Evolutionary conservation across 2,113 vertebrate genomes (phyloP).

Genomic region (Leptobrachium leishanense): DNA sequence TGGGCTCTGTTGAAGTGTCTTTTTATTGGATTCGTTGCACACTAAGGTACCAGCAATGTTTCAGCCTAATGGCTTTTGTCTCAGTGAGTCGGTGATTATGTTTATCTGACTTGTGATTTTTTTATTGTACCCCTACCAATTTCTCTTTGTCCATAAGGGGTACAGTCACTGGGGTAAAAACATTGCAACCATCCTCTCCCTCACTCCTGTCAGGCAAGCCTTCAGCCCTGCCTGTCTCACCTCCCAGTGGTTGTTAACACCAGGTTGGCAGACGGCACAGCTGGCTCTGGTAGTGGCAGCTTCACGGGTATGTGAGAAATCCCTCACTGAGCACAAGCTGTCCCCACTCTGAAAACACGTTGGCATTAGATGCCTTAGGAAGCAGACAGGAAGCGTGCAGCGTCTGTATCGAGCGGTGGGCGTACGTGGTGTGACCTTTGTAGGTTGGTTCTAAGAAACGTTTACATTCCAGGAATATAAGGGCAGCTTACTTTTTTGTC

Average conservation of each 20-base stretch:
- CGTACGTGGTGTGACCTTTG: background rate
- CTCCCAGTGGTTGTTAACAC: constrained; percentile 11
- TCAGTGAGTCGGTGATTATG: too few species aligned
- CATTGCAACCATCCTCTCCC: background rate
- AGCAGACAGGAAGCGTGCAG: constrained; percentile 2
- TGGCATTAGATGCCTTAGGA: constrained; percentile 5
- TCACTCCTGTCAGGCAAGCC: background rate
- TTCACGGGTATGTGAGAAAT: constrained; percentile 38
- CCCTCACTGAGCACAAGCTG: constrained; percentile 36
- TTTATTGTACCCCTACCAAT: too few species aligned
- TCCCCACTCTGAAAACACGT: constrained; percentile 5
- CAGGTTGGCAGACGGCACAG: constrained; percentile 37
- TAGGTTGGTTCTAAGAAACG: too few species aligned
- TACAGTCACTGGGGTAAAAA: background rate
- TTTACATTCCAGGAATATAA: too few species aligned
- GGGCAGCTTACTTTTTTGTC: too few species aligned
- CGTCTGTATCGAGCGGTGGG: background rate
- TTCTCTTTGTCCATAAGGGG: too few species aligned
- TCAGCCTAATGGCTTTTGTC: too few species aligned
- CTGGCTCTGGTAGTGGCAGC: constrained; percentile 31
- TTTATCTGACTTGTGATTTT: too few species aligned
- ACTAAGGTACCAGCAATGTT: too few species aligned
- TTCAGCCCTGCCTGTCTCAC: background rate
- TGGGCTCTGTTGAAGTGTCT: too few species aligned
- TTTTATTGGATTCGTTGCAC: too few species aligned